Percentiles rank a stretch among this genome's conserved stretches.
Evolutionary conservation across 2,113 vertebrate genomes (phyloP).

Genomic region (Aleadryas rufinucha): DNA sequence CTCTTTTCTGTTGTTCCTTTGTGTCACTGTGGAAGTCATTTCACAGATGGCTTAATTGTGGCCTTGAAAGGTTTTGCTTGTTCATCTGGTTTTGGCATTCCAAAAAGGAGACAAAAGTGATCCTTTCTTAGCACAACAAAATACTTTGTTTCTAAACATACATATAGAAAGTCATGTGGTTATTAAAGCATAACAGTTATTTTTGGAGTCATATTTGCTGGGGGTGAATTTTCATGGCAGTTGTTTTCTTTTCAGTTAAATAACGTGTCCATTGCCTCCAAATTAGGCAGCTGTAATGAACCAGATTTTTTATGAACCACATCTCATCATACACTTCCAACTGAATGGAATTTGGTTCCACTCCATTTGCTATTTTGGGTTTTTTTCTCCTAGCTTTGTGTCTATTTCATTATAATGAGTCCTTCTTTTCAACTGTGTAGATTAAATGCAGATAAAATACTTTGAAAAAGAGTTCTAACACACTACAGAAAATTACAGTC

Average conservation of each 20-base stretch:
- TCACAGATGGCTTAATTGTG: background rate
- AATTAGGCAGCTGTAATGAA: background rate
- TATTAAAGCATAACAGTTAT: background rate
- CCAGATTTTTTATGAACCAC: background rate
- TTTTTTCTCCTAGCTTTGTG: background rate
- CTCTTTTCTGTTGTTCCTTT: background rate
- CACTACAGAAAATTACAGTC: background rate
- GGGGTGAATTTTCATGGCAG: background rate
- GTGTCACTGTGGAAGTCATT: background rate
- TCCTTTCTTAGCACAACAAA: background rate
- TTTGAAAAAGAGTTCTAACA: background rate
- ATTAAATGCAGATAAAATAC: slow-evolving; percentile 17
- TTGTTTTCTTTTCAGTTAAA: background rate
- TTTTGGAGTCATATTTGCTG: background rate
- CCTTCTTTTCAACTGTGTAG: background rate
- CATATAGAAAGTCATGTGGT: background rate
- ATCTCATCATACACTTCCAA: background rate
- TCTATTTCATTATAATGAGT: background rate
- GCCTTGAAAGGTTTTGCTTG: background rate
- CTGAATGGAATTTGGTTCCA: background rate
- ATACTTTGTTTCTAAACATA: background rate
- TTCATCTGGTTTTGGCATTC: background rate
- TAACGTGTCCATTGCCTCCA: background rate
- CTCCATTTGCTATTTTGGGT: background rate
- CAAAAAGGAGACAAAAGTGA: background rate